Percentiles rank a stretch among this genome's conserved stretches.
These are phyloP conservation scores for Sarcophaga caerulescens DNA, from an alignment of 2,888 invertebrate genomes.

Conservation along the genomic window DNA sequence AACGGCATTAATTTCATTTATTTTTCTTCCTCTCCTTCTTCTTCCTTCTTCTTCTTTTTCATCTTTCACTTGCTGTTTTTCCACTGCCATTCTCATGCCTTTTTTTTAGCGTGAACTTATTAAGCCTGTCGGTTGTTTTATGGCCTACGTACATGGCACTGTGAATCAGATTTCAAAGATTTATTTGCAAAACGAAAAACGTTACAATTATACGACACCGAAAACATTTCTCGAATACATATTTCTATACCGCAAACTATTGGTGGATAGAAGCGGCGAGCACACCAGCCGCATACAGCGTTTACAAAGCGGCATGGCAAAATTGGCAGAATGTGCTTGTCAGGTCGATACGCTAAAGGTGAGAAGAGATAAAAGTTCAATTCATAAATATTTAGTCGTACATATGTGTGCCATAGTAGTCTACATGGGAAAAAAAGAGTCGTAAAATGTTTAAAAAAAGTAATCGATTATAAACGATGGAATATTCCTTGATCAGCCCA, in stretches of 20 bases:
- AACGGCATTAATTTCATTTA: constrained; percentile 52
- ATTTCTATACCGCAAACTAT: constrained; percentile 89
- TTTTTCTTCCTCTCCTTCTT: constrained; percentile 3
- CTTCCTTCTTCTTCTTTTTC: background rate
- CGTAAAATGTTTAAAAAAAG: background rate
- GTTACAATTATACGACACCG: constrained; percentile 98
- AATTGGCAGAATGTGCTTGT: constrained; percentile 91
- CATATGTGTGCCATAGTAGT: background rate
- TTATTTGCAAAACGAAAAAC: constrained; percentile 92
- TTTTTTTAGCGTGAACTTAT: constrained; percentile 82
- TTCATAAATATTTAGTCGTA: constrained; percentile 44
- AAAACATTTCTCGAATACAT: constrained; percentile 99
- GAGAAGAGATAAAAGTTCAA: constrained; percentile 60
- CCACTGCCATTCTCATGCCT: background rate
- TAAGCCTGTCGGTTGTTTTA: constrained; percentile 90
- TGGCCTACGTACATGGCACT: constrained; percentile 94
- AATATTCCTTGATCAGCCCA: background rate
- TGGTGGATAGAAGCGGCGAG: constrained; percentile 86
- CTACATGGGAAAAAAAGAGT: background rate
- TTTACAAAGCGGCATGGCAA: constrained; percentile 93
- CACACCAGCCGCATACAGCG: constrained; percentile 89
- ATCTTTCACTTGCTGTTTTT: too few species aligned
- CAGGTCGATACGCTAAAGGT: constrained; percentile 94
- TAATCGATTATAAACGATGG: background rate
- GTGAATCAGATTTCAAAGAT: constrained; percentile 93